Percentiles rank a stretch among this genome's conserved stretches.
phyloP scores from a whole-genome alignment of 2,797 vertebrate species.

The Eidolon dupreanum region DNA sequence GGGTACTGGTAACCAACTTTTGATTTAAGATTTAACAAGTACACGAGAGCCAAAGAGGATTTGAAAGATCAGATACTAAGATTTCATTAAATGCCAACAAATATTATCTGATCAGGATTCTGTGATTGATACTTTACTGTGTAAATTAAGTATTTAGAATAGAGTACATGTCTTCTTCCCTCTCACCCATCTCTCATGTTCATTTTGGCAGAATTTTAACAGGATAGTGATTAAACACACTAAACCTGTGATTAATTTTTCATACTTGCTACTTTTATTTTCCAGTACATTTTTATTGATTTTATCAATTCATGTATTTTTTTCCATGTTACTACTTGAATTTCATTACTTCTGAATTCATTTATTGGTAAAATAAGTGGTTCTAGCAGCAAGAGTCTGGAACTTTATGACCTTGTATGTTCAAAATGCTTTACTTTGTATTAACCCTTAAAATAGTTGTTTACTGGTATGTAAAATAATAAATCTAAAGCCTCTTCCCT shows the following conservation, averaged over 20 bases:
- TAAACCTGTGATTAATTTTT: conserved; percentile 19
- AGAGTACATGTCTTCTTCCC: background rate
- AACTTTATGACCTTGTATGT: background rate
- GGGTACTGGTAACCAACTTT: background rate
- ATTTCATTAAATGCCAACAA: conserved; percentile 25
- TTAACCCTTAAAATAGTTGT: conserved; percentile 7
- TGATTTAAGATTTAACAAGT: background rate
- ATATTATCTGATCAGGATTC: conserved; percentile 13
- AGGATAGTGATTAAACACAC: conserved; percentile 30
- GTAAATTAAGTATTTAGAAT: conserved; percentile 16
- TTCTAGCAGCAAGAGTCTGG: background rate
- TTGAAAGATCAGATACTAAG: conserved; percentile 20
- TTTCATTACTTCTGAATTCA: conserved; percentile 39
- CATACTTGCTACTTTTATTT: background rate
- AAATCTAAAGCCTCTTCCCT: background rate
- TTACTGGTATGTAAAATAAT: conserved; percentile 31
- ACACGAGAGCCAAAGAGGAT: background rate
- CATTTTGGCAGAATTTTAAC: conserved; percentile 21
- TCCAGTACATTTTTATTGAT: conserved; percentile 12
- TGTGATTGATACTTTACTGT: background rate
- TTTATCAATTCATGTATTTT: conserved; percentile 30
- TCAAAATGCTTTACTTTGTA: background rate
- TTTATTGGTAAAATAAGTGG: conserved; percentile 42
- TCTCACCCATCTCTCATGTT: background rate
- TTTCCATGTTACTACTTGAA: background rate